These are phyloP conservation scores for Dorcus hopei DNA, from an alignment of 2,888 invertebrate species.

Conservation along the genomic window DNA sequence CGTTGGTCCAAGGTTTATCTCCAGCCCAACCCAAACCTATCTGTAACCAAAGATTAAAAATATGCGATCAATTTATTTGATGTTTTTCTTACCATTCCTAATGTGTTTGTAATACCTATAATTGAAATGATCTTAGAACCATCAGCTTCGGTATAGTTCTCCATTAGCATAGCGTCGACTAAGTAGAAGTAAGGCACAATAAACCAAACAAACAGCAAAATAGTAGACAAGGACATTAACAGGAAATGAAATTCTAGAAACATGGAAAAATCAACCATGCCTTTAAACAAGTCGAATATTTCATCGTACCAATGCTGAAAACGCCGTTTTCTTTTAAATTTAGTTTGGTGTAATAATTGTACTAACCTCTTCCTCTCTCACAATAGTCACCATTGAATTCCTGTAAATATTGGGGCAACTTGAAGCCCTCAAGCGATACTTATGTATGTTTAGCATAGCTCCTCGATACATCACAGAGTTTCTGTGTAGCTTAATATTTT, in stretches of 20 bases:
- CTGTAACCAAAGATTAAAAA: constrained; percentile 45
- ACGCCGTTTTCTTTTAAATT: background rate
- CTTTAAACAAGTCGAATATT: constrained; percentile 62
- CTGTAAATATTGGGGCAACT: constrained; percentile 90
- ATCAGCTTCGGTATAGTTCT: constrained; percentile 67
- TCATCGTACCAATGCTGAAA: constrained; percentile 73
- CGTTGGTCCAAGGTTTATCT: constrained; percentile 80
- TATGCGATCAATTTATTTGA: background rate
- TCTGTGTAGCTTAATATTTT: constrained; percentile 68
- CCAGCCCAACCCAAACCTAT: constrained; percentile 84
- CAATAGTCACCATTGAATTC: constrained; percentile 72
- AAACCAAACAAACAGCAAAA: constrained; percentile 88
- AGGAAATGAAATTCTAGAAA: constrained; percentile 76
- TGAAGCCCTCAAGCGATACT: constrained; percentile 78
- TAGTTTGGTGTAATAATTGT: background rate
- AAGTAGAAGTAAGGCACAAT: constrained; percentile 95
- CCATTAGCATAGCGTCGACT: constrained; percentile 75
- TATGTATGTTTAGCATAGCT: constrained; percentile 74
- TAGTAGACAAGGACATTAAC: constrained; percentile 79
- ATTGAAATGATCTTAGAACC: constrained; percentile 79
- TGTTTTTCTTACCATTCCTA: constrained; percentile 71
- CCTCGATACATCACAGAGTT: constrained; percentile 84
- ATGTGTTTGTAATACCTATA: constrained; percentile 85
- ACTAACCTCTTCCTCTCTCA: background rate
- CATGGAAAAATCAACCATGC: constrained; percentile 76